Evolutionary conservation across 2,888 invertebrate species (phyloP).

Genomic region (Caenorhabditis imperialis): DNA sequence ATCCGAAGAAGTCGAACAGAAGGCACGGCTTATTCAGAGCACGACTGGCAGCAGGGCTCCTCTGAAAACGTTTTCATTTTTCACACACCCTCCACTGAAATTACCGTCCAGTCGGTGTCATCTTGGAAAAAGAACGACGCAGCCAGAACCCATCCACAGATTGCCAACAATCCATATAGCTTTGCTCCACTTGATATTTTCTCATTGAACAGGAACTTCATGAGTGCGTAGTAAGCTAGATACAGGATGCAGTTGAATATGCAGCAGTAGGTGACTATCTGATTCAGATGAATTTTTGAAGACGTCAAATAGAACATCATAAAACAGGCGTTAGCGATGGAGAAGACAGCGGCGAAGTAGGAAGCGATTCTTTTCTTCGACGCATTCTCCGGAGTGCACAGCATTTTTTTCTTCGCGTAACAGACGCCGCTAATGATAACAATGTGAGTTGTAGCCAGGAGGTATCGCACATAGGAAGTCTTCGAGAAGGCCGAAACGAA

Average conservation of each 20-base stretch:
- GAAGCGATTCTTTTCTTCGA: not conserved
- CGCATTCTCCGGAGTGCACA: not conserved
- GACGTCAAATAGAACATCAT: not conserved
- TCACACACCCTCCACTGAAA: not conserved
- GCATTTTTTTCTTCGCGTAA: conserved; percentile 4
- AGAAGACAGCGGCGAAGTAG: conserved; percentile 4
- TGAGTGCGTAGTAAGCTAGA: conserved; percentile 25
- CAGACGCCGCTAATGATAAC: conserved; percentile 1
- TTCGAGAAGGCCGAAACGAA: conserved; percentile 32
- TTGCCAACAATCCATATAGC: conserved; percentile 7
- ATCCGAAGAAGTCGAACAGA: conserved; percentile 40
- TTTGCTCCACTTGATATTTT: conserved; percentile 1
- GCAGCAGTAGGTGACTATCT: conserved; percentile 33
- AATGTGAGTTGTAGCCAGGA: conserved; percentile 18
- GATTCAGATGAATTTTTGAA: conserved; percentile 33
- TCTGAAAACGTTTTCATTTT: conserved; percentile 20
- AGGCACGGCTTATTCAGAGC: conserved; percentile 47
- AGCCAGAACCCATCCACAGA: conserved; percentile 19
- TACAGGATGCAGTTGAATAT: conserved; percentile 36
- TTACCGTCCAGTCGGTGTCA: conserved; percentile 50
- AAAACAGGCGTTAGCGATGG: not conserved
- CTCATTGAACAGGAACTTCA: conserved; percentile 22
- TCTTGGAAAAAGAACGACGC: conserved; percentile 34
- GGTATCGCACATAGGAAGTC: not conserved
- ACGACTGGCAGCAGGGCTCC: conserved; percentile 28